phyloP scores from a whole-genome alignment of 2,888 invertebrate genomes.

The Drosophila demipolita region DNA sequence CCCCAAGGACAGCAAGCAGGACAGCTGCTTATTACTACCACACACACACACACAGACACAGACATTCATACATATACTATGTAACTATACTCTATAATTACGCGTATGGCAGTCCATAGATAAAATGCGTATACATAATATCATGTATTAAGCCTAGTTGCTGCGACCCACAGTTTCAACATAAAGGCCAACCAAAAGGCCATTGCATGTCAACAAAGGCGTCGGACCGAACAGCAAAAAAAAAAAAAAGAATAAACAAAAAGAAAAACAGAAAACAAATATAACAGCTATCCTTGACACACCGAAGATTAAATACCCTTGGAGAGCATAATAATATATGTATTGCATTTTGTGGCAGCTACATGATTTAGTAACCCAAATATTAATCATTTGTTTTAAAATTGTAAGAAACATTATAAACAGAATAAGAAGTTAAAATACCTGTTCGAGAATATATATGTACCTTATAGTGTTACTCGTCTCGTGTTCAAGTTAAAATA shows the following conservation, averaged over 20 bases:
- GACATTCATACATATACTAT: neutral
- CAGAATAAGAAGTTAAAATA: neutral
- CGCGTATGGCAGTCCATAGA: slow-evolving; percentile 40
- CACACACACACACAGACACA: neutral
- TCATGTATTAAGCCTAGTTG: slow-evolving; percentile 38
- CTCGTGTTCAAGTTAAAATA: neutral
- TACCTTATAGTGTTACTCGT: neutral
- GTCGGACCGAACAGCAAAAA: slow-evolving; percentile 38
- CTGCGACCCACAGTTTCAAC: slow-evolving; percentile 1
- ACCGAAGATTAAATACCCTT: slow-evolving; percentile 5
- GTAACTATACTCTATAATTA: slow-evolving; percentile 38
- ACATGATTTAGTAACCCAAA: neutral
- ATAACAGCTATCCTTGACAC: neutral
- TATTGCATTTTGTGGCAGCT: neutral
- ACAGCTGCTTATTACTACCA: slow-evolving; percentile 65
- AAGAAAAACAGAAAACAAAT: neutral
- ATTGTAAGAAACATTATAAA: neutral
- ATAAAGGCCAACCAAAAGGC: slow-evolving; percentile 26
- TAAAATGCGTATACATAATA: slow-evolving; percentile 70
- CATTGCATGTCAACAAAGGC: slow-evolving; percentile 52
- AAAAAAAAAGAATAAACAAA: slow-evolving; percentile 16
- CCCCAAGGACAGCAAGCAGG: slow-evolving; percentile 61
- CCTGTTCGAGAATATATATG: neutral
- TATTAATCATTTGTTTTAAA: neutral
- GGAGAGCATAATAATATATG: neutral